Evolutionary conservation across 2,888 invertebrate species (phyloP).

Genomic region (Chaitophorus viminalis): DNA sequence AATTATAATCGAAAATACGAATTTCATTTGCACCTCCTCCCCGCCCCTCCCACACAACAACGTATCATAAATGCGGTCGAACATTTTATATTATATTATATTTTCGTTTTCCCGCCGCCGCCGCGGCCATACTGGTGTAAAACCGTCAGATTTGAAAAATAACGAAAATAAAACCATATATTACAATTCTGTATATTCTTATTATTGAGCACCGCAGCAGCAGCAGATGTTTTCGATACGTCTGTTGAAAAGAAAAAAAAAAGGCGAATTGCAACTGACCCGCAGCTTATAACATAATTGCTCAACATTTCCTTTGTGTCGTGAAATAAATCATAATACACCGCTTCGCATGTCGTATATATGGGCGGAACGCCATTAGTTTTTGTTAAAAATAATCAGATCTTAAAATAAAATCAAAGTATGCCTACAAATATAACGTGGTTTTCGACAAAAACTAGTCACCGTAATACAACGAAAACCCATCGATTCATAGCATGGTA

Average conservation of each 20-base stretch:
- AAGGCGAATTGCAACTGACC: not conserved
- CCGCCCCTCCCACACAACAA: too few species aligned
- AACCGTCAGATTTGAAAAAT: not conserved
- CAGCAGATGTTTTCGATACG: not conserved
- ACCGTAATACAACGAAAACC: not conserved
- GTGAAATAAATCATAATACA: not conserved
- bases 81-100: too few species aligned
- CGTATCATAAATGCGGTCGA: too few species aligned
- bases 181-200: not conserved
- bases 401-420: not conserved
- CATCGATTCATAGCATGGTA: too few species aligned
- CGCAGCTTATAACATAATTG: not conserved
- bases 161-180: not conserved
- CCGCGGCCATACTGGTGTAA: too few species aligned
- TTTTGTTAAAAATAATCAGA: not conserved
- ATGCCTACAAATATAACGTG: not conserved
- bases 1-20: too few species aligned
- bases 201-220: not conserved
- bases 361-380: not conserved
- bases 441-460: not conserved
- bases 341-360: not conserved
- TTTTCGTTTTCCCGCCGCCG: too few species aligned
- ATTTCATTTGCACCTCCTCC: too few species aligned
- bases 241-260: not conserved
- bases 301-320: not conserved